Conservation (phyloP, 2,797 vertebrate genomes). For the Sternarchorhynchus goeldii region DNA sequence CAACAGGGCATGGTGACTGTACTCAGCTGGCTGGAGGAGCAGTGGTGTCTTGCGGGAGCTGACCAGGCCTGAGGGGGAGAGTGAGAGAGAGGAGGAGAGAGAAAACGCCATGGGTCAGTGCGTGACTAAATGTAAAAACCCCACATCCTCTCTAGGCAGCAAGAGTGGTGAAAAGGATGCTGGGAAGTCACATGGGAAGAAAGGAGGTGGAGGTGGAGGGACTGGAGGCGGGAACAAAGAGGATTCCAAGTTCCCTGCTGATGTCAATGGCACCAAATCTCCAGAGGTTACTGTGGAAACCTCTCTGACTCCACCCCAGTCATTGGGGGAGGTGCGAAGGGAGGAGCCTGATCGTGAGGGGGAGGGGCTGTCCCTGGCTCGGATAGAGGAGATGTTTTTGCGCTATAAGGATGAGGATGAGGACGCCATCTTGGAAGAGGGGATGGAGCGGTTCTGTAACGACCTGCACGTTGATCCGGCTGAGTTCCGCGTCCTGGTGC, state of each 20-base stretch:
- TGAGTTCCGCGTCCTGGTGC: conserved; percentile 94
- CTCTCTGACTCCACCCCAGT: conserved; percentile 68
- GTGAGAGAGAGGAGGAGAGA: conserved; percentile 65
- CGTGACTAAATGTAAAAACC: conserved; percentile 99
- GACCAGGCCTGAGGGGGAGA: conserved; percentile 75
- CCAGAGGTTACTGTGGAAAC: conserved; percentile 81
- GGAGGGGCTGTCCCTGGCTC: conserved; percentile 84
- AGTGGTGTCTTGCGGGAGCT: conserved; percentile 78
- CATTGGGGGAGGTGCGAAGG: conserved; percentile 78
- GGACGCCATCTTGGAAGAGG: conserved; percentile 96
- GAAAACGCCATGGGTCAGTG: conserved; percentile 95
- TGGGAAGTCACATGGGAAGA: conserved; percentile 88
- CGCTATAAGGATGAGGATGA: conserved; percentile 95
- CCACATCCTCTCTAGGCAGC: conserved; percentile 96
- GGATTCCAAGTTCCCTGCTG: conserved; percentile 85
- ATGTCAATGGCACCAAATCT: conserved; percentile 95
- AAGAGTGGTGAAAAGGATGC: conserved; percentile 97
- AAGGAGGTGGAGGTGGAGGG: conserved; percentile 68
- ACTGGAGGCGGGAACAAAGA: conserved; percentile 83
- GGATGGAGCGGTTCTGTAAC: conserved; percentile 97
- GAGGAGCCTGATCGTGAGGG: conserved; percentile 73
- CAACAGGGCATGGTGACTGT: conserved; percentile 52
- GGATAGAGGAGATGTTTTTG: conserved; percentile 89
- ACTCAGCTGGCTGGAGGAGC: conserved; percentile 72
- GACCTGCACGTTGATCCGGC: conserved; percentile 97